These are phyloP conservation scores for Poecilia picta DNA, from an alignment of 2,797 vertebrate species.

Conservation along the genomic window DNA sequence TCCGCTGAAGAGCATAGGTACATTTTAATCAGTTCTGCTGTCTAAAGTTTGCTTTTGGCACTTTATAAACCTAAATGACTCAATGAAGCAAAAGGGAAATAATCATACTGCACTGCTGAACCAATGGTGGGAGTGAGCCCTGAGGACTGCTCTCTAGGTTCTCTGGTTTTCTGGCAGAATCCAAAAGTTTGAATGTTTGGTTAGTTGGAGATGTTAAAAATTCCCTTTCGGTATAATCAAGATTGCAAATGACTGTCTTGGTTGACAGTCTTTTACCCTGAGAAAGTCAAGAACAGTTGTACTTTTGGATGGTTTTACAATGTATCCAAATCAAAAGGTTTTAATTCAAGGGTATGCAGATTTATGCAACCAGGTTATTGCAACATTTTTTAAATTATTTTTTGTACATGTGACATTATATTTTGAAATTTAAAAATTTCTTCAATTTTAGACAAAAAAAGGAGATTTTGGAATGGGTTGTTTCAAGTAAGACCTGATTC, in stretches of 20 bases:
- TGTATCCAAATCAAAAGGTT: neutral
- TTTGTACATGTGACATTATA: neutral
- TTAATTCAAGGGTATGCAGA: neutral
- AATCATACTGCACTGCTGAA: neutral
- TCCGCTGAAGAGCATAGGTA: neutral
- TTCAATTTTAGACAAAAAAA: neutral
- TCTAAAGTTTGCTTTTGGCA: neutral
- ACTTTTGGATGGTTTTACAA: neutral
- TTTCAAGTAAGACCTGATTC: neutral
- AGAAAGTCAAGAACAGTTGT: neutral
- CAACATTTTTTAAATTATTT: neutral
- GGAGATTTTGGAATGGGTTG: neutral
- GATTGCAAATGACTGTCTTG: neutral
- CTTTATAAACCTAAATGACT: neutral
- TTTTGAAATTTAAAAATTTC: neutral
- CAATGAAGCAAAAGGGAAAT: neutral
- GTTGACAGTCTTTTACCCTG: neutral
- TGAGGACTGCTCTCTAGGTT: neutral
- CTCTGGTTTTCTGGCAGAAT: neutral
- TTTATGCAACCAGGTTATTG: neutral
- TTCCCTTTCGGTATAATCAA: neutral
- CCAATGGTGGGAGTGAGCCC: neutral
- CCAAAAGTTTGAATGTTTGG: neutral
- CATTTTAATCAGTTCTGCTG: neutral
- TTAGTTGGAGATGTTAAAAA: neutral